A percentile compares a stretch with the other conserved stretches of the same genome.
These are phyloP conservation scores for Scolopax bukidnonensis DNA, from an alignment of 2,797 vertebrate genomes.

Conservation along the genomic window DNA sequence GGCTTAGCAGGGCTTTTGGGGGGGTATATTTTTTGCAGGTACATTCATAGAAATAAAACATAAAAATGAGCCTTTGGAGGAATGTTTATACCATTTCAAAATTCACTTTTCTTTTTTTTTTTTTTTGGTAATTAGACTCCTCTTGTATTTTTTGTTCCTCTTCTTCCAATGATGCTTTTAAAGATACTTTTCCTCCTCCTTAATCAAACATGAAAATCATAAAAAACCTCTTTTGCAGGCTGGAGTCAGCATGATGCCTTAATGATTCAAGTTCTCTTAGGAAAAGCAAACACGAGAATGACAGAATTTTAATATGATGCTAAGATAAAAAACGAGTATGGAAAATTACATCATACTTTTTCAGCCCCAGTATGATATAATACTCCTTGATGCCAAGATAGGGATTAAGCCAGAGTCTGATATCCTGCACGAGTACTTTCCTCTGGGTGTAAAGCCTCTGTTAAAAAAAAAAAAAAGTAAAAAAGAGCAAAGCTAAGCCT, in stretches of 20 bases:
- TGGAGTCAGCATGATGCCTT: neutral
- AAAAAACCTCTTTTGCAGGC: neutral
- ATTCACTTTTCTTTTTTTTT: neutral
- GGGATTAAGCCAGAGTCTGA: slow-evolving; percentile 52
- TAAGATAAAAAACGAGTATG: slow-evolving; percentile 35
- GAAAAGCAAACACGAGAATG: neutral
- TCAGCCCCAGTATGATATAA: neutral
- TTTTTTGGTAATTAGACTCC: neutral
- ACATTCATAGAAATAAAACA: neutral
- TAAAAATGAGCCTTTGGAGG: neutral
- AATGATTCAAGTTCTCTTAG: neutral
- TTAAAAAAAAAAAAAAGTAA: neutral
- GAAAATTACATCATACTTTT: slow-evolving; percentile 59
- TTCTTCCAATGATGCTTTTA: neutral
- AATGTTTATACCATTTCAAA: neutral
- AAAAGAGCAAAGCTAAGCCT: neutral
- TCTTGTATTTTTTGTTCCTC: neutral
- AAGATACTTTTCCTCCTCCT: neutral
- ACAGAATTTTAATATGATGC: slow-evolving; percentile 23
- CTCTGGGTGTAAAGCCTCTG: slow-evolving; percentile 44
- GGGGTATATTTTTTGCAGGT: neutral
- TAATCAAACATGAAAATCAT: neutral
- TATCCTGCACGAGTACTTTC: slow-evolving; percentile 35
- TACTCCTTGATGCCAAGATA: slow-evolving; percentile 37
- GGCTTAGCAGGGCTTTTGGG: neutral